Conservation (phyloP, 2,888 invertebrate genomes). For the Cybosia mesomella region DNA sequence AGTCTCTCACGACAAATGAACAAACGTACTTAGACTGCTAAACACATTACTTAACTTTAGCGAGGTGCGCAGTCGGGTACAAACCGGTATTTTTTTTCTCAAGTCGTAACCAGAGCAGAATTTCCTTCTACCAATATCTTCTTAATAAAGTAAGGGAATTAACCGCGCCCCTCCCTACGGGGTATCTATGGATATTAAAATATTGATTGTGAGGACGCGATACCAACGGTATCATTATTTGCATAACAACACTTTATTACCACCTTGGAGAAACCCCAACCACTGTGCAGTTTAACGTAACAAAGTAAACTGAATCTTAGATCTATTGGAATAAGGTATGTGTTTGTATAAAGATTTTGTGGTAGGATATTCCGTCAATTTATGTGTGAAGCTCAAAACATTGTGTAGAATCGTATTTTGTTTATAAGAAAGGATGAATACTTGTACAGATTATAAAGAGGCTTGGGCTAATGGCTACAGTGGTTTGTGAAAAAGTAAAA, state of each 20-base stretch:
- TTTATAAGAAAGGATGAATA: slow-evolving; percentile 3
- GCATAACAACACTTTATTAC: slow-evolving; percentile 57
- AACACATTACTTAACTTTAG: not conserved
- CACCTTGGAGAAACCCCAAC: slow-evolving; percentile 30
- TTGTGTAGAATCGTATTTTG: slow-evolving; percentile 11
- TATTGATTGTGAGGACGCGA: slow-evolving; percentile 48
- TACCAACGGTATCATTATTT: slow-evolving; percentile 45
- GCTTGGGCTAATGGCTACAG: not conserved
- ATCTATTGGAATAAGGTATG: rapidly evolving
- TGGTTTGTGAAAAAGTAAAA: not conserved
- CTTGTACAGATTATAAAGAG: not conserved
- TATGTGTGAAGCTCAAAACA: slow-evolving; percentile 18
- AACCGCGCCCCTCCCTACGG: slow-evolving; percentile 27
- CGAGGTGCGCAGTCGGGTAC: not conserved
- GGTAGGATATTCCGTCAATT: slow-evolving; percentile 13
- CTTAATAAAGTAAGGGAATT: slow-evolving; percentile 26
- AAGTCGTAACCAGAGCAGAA: not conserved
- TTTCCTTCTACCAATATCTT: slow-evolving; percentile 12
- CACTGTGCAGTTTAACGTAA: slow-evolving; percentile 8
- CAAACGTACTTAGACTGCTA: not conserved
- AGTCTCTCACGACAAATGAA: not conserved
- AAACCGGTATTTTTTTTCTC: not conserved
- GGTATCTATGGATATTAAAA: slow-evolving; percentile 52
- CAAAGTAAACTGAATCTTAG: slow-evolving; percentile 19
- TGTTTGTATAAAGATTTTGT: not conserved